phyloP scores from a whole-genome alignment of 2,113 vertebrate genomes.

The Bos taurus region DNA sequence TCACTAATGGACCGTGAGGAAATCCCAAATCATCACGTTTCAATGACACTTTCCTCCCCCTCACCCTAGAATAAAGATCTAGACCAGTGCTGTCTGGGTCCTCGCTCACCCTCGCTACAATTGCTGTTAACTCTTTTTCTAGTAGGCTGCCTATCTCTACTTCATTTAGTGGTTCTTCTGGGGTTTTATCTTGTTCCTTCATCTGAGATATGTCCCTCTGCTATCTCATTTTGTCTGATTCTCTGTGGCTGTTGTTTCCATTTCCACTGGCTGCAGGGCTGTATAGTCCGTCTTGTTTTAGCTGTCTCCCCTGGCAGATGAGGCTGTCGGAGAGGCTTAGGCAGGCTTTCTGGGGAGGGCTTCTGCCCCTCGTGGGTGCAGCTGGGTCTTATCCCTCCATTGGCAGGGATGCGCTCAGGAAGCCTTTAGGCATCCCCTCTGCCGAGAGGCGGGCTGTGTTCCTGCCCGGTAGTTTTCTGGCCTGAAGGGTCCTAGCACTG shows the following conservation, averaged over 20 bases:
- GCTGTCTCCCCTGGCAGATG: neutral
- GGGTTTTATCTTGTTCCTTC: neutral
- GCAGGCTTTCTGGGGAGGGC: neutral
- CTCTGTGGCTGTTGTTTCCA: accelerated
- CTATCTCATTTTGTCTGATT: neutral
- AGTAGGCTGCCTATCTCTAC: neutral
- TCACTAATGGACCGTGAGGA: neutral
- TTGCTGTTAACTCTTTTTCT: neutral
- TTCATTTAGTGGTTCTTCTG: neutral
- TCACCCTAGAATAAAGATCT: neutral
- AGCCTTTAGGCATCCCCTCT: neutral
- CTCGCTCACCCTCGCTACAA: neutral
- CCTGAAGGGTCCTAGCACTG: neutral
- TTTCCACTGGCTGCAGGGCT: neutral
- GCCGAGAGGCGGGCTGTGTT: neutral
- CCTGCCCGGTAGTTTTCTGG: accelerated
- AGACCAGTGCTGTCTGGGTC: neutral
- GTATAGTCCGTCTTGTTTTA: neutral
- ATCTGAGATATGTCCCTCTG: neutral
- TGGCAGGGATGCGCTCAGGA: neutral
- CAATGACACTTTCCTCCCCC: neutral
- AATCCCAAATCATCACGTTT: neutral
- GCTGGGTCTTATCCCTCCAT: neutral
- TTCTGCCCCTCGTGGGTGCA: neutral
- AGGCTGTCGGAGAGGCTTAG: neutral